These are phyloP conservation scores for Falcunculus frontatus DNA, from an alignment of 2,113 vertebrate genomes.

Conservation along the genomic window DNA sequence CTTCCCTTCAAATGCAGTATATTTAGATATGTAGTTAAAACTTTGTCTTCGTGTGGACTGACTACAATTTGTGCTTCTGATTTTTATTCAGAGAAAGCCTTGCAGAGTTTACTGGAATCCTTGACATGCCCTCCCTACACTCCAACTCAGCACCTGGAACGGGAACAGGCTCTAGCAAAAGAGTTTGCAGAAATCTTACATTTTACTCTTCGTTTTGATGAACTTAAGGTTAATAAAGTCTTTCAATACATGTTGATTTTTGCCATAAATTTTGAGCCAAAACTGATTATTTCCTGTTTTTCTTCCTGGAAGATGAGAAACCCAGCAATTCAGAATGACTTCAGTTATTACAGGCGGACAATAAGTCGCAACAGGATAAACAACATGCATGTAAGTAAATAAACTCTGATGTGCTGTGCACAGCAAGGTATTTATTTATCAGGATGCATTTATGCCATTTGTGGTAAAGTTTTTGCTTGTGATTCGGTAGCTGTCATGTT, in stretches of 20 bases:
- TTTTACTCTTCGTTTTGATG: slow-evolving; percentile 97
- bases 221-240: slow-evolving; percentile 86
- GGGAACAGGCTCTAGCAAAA: slow-evolving; percentile 95
- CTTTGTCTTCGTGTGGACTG: not conserved
- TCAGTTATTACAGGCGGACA: slow-evolving; percentile 95
- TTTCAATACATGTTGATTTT: not conserved
- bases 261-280: not conserved
- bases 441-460: not conserved
- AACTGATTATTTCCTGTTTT: not conserved
- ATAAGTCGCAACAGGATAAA: slow-evolving; percentile 96
- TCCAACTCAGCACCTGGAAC: slow-evolving; percentile 95
- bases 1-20: not conserved
- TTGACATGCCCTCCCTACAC: slow-evolving; percentile 92
- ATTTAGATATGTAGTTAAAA: not conserved
- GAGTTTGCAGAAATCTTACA: slow-evolving; percentile 98
- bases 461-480: not conserved
- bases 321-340: slow-evolving; percentile 97
- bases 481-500: not conserved
- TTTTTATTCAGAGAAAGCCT: slow-evolving; percentile 83
- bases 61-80: not conserved
- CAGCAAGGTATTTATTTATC: not conserved
- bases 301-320: slow-evolving; percentile 87
- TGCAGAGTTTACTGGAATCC: slow-evolving; percentile 89
- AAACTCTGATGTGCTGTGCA: not conserved
- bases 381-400: slow-evolving; percentile 93